Evolutionary conservation across 2,888 invertebrate genomes (phyloP).

Genomic region (Biston betularia): DNA sequence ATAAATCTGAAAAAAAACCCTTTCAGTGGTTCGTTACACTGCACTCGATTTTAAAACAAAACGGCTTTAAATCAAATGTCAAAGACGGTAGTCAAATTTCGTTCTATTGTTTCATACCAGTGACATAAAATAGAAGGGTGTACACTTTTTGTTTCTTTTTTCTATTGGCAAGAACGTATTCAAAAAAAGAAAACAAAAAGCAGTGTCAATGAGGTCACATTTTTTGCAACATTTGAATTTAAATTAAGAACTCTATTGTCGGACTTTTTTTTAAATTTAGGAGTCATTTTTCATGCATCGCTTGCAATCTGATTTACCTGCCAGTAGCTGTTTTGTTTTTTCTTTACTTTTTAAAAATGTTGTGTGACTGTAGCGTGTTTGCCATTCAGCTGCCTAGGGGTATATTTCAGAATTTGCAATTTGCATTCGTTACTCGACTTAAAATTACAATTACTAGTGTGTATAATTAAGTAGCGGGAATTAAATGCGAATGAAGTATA

Average conservation of each 20-base stretch:
- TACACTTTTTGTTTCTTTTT: slow-evolving; percentile 38
- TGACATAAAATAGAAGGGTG: slow-evolving; percentile 64
- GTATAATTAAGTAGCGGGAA: slow-evolving; percentile 56
- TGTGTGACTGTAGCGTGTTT: slow-evolving; percentile 55
- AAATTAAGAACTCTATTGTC: slow-evolving; percentile 77
- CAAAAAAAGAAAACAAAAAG: slow-evolving; percentile 15
- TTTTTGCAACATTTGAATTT: slow-evolving; percentile 76
- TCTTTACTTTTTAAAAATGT: slow-evolving; percentile 41
- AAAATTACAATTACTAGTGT: slow-evolving; percentile 45
- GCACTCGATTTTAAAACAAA: slow-evolving; percentile 64
- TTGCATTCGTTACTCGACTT: slow-evolving; percentile 42
- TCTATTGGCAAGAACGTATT: slow-evolving; percentile 43
- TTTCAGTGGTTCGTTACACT: slow-evolving; percentile 68
- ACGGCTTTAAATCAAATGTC: slow-evolving; percentile 79
- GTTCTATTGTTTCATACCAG: slow-evolving; percentile 75
- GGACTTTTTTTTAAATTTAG: slow-evolving; percentile 77
- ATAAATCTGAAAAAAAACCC: slow-evolving; percentile 52
- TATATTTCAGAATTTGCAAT: slow-evolving; percentile 49
- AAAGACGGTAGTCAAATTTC: slow-evolving; percentile 79
- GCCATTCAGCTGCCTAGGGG: slow-evolving; percentile 50
- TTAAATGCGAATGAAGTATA: background rate
- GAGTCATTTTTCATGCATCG: slow-evolving; percentile 86
- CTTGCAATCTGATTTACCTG: slow-evolving; percentile 83
- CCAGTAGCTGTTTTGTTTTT: slow-evolving; percentile 62
- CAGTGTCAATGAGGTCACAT: slow-evolving; percentile 48